These are phyloP conservation scores for Drosophila phalerata DNA, from an alignment of 2,888 invertebrate species.

Conservation along the genomic window DNA sequence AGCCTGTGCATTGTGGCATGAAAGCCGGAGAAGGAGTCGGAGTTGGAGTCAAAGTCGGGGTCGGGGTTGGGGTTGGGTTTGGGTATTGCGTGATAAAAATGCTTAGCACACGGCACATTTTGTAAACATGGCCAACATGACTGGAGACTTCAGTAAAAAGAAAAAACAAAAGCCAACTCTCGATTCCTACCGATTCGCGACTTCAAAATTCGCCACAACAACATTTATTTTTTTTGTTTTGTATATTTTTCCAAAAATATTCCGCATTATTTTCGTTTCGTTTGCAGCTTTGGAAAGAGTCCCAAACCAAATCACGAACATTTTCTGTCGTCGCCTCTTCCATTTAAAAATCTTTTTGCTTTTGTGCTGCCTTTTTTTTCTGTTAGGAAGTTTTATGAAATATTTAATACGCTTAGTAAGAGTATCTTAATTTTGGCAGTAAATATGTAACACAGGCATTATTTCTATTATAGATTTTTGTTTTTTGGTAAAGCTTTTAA, in stretches of 20 bases:
- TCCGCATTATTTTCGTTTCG: constrained; percentile 66
- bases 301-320: constrained; percentile 70
- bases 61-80: too few species aligned
- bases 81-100: constrained; percentile 75
- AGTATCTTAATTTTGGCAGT: background rate
- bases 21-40: background rate
- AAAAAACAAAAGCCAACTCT: constrained; percentile 35
- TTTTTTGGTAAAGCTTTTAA: too few species aligned
- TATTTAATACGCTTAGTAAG: constrained; percentile 21
- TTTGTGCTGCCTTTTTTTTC: constrained; percentile 15
- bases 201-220: constrained; percentile 30
- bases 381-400: constrained; percentile 55
- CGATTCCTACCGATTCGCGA: constrained; percentile 35
- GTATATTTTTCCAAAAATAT: constrained; percentile 65
- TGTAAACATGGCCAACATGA: constrained; percentile 78
- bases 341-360: constrained; percentile 37
- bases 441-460: background rate
- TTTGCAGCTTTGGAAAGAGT: constrained; percentile 58
- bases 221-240: constrained; percentile 10
- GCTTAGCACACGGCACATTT: constrained; percentile 77
- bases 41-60: background rate
- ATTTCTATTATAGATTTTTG: background rate
- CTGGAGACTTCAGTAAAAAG: constrained; percentile 33
- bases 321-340: constrained; percentile 72
- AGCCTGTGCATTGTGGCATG: constrained; percentile 27